These are phyloP conservation scores for Salvator merianae DNA, from an alignment of 2,113 vertebrate genomes.

Conservation along the genomic window DNA sequence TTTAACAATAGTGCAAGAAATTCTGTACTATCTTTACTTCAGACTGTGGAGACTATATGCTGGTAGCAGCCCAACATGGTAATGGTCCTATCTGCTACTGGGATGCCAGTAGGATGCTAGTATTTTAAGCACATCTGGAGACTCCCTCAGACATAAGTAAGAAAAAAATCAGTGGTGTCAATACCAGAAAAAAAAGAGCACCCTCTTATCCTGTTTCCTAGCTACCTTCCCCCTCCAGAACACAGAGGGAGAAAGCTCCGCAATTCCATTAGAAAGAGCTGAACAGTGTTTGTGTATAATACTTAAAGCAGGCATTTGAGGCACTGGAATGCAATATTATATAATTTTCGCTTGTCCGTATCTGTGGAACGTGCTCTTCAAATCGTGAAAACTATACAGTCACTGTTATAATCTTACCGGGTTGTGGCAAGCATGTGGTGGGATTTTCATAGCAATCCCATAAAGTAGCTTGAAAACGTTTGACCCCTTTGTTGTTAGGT, in stretches of 20 bases:
- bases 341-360: not conserved
- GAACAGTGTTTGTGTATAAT: not conserved
- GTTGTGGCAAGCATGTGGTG: not conserved
- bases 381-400: slow-evolving; percentile 1
- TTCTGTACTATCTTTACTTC: too few relatives aligned
- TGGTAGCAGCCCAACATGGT: too few relatives aligned
- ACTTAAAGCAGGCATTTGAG: not conserved
- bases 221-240: too few relatives aligned
- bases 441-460: not conserved
- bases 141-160: not conserved
- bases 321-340: not conserved
- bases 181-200: not conserved
- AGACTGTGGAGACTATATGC: too few relatives aligned
- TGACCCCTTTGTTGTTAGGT: too few relatives aligned
- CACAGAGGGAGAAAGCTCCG: not conserved
- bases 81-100: too few relatives aligned
- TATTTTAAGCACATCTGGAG: not conserved
- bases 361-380: not conserved
- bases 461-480: not conserved
- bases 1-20: not conserved
- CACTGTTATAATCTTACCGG: not conserved
- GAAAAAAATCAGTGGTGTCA: not conserved
- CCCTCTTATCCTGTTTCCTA: not conserved
- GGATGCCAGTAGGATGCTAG: too few relatives aligned
- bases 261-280: not conserved